Percentiles rank a stretch among this genome's conserved stretches.
Conservation (phyloP, 2,888 invertebrate genomes). For the Eupithecia tripunctaria region DNA sequence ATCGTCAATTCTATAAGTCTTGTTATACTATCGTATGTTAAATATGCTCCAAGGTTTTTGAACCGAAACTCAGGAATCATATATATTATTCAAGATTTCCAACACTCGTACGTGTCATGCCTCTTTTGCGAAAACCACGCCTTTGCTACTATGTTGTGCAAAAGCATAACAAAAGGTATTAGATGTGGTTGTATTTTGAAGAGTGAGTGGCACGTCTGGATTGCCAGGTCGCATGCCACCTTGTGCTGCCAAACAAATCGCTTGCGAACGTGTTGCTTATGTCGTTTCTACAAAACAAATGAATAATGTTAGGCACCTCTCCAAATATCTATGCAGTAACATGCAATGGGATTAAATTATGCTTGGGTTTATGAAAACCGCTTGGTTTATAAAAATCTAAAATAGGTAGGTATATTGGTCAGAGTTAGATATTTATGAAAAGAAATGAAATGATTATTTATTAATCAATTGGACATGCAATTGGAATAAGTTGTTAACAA, state of each 20-base stretch:
- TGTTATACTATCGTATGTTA: neutral
- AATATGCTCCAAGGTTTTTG: neutral
- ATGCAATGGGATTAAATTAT: neutral
- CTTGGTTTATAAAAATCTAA: neutral
- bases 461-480: no score
- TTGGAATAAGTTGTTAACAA: no score
- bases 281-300: slow-evolving; percentile 11
- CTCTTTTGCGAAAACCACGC: neutral
- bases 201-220: slow-evolving; percentile 6
- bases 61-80: neutral
- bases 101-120: neutral
- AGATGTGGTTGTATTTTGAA: slow-evolving; percentile 7
- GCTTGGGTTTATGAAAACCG: neutral
- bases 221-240: neutral
- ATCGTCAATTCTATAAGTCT: neutral
- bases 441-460: no score
- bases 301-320: neutral
- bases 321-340: neutral
- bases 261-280: neutral
- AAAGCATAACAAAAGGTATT: neutral
- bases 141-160: neutral
- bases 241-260: slow-evolving; percentile 8
- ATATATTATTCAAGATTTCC: neutral
- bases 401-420: no score
- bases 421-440: neutral